Base-by-base conservation (phyloP, 2,113 vertebrate genomes). In the Riparia riparia region DNA sequence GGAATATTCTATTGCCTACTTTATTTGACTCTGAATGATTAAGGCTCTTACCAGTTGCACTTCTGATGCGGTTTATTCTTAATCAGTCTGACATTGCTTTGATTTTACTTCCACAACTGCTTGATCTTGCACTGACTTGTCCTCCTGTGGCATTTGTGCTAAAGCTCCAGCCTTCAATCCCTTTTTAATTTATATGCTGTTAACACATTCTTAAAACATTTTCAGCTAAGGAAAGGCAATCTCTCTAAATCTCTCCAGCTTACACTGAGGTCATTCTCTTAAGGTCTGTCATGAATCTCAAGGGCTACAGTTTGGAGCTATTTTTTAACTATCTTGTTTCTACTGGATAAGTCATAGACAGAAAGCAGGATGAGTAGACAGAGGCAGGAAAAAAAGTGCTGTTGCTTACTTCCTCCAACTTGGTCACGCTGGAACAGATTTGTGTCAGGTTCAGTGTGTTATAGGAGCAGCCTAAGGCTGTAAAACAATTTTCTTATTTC, bases 31-130 rank as follows among this genome's bases (percentile, higher is more conserved):
- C 56, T 51, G 25, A 92, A 69, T 60, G 45, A 88, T 49, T 91
- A 78, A 91, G 61, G 39, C 37, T 79, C 57, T 85, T 86, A 85
- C 41, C 70, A 69, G 34, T 61, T 93, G 57, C 53, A 68, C 22
- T 91, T 95, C n/a, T 96, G 57, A 85, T 96, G 94, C 18, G 84
- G 91, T 87, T 95, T 95, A 41, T 74, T 85, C 66, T 89, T 96
- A 82, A 91, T 93, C 60, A 34, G 24, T 31, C 86, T 84, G 81
- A 93, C 89, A 78, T 51, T 1, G 6, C 89, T 96, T 96, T 96
- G 81, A 96, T 96, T 95, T 94, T 68, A 13, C 14, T 93, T 96
- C 73, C 73, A 41, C 78, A 89, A 37, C 81, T 93, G 65, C 78
- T 82, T 82, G 63, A 69, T 96, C 95, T 93, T 94, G 96, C 68